These are phyloP conservation scores for Tetragnatha versicolor DNA, from an alignment of 1,140 invertebrate species.

Conservation along the genomic window DNA sequence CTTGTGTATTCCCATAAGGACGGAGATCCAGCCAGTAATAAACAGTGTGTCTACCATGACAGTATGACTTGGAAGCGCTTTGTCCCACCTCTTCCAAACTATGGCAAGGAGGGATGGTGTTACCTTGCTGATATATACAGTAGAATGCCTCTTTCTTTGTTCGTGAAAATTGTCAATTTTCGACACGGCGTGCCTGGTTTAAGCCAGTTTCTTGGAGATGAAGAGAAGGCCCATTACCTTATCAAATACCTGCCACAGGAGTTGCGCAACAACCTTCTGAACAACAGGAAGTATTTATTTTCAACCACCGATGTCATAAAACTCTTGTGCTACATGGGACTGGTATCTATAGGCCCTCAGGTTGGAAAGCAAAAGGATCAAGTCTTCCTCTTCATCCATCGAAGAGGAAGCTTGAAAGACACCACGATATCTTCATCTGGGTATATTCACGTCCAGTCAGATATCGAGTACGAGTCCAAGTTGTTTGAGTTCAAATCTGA, in stretches of 20 bases:
- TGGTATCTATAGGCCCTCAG: conserved; percentile 76
- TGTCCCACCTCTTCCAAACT: conserved; percentile 70
- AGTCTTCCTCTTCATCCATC: conserved; percentile 76
- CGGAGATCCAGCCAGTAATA: conserved; percentile 58
- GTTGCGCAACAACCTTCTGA: conserved; percentile 68
- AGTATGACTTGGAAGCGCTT: conserved; percentile 76
- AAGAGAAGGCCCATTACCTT: conserved; percentile 73
- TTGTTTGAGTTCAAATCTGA: conserved; percentile 66
- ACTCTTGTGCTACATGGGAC: conserved; percentile 72
- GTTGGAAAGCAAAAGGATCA: conserved; percentile 75
- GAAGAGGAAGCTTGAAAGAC: conserved; percentile 70
- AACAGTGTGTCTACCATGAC: conserved; percentile 62
- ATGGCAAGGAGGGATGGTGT: conserved; percentile 71
- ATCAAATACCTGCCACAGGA: conserved; percentile 67
- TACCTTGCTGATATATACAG: conserved; percentile 76
- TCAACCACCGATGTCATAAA: conserved; percentile 69
- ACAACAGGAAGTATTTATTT: conserved; percentile 73
- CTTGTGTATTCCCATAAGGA: conserved; percentile 69
- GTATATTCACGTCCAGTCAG: conserved; percentile 70
- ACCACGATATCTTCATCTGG: conserved; percentile 72
- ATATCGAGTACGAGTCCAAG: conserved; percentile 21
- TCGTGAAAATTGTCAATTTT: conserved; percentile 74
- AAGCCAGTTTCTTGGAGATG: conserved; percentile 72
- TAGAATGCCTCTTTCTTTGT: conserved; percentile 75
- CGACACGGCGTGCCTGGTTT: conserved; percentile 70